These are phyloP conservation scores for Psilopogon haemacephalus DNA, from an alignment of 2,113 vertebrate species.

Conservation along the genomic window DNA sequence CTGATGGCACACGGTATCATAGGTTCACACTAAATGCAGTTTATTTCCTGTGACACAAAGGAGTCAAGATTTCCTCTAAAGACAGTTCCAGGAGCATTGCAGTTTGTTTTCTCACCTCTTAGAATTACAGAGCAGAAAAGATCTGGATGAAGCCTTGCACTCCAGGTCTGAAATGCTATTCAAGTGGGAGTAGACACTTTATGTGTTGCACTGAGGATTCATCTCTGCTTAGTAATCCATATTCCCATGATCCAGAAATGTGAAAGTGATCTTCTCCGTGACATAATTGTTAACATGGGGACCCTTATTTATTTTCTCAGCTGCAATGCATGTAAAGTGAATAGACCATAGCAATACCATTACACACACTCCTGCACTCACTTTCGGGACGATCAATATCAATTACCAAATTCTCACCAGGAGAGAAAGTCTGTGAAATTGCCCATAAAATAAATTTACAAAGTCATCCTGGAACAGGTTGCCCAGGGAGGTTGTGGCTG, in stretches of 20 bases:
- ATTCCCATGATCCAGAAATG: constrained; percentile 19
- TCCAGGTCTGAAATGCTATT: background rate
- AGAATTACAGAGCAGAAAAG: background rate
- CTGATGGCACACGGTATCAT: rapidly evolving
- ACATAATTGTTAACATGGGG: constrained; percentile 46
- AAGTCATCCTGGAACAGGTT: too few relatives aligned
- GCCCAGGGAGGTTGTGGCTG: too few relatives aligned
- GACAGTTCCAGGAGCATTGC: background rate
- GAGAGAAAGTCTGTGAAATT: constrained; percentile 61
- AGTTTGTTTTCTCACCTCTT: background rate
- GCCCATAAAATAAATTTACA: constrained; percentile 61
- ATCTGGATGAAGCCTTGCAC: background rate
- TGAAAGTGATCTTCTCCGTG: constrained; percentile 23
- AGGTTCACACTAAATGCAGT: background rate
- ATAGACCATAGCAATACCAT: constrained; percentile 63
- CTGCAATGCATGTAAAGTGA: constrained; percentile 57
- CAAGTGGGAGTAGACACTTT: background rate
- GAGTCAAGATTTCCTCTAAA: background rate
- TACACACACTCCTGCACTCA: constrained; percentile 60
- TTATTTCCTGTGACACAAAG: background rate
- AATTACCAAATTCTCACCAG: constrained; percentile 64
- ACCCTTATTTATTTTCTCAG: constrained; percentile 60
- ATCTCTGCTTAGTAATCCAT: background rate
- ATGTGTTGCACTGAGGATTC: background rate
- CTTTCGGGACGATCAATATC: constrained; percentile 68